A percentile compares a stretch with the other conserved stretches of the same genome.
phyloP scores from a whole-genome alignment of 2,888 invertebrate species.

The Limnephilus rhombicus region DNA sequence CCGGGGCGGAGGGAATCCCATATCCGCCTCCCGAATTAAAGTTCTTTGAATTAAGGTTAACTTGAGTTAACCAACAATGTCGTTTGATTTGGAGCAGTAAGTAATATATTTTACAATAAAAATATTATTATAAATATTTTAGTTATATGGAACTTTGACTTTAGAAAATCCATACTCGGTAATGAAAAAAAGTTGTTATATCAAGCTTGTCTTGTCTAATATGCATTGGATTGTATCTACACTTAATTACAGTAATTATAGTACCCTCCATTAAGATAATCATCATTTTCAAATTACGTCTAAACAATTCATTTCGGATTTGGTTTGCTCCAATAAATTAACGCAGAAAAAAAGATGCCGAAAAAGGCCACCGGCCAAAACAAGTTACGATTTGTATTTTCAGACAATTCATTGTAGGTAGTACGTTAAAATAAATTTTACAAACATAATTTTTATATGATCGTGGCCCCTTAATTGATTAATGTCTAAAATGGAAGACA shows the following conservation, averaged over 20 bases:
- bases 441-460: neutral
- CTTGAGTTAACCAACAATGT: no score
- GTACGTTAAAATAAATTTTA: neutral
- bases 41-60: no score
- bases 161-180: neutral
- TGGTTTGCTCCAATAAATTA: neutral
- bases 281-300: slow-evolving; percentile 21
- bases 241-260: slow-evolving; percentile 18
- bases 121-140: neutral
- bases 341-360: neutral
- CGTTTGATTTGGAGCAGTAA: no score
- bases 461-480: neutral
- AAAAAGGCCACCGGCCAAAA: neutral
- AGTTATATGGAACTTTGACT: neutral
- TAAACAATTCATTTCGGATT: slow-evolving; percentile 37
- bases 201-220: slow-evolving; percentile 9
- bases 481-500: neutral
- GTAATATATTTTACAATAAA: no score
- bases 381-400: neutral
- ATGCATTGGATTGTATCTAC: slow-evolving; percentile 7
- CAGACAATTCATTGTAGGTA: neutral
- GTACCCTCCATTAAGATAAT: slow-evolving; percentile 3
- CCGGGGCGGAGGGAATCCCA: no score
- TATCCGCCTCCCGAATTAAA: no score
- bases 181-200: neutral